Evolutionary conservation across 2,888 invertebrate species (phyloP).

Genomic region (Hypercompe scribonia): DNA sequence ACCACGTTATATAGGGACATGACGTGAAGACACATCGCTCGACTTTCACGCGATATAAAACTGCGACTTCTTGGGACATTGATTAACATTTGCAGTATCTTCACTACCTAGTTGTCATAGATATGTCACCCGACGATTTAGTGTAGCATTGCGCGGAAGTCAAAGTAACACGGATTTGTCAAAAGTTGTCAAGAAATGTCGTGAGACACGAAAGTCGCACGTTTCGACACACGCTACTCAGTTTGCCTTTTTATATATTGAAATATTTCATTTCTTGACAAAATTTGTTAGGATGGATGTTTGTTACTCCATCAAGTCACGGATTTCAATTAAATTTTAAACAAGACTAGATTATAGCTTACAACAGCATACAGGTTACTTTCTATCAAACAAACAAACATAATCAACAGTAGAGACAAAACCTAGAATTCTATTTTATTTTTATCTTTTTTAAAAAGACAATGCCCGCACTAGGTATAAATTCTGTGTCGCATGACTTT

Average conservation of each 20-base stretch:
- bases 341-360: too few species aligned
- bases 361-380: too few species aligned
- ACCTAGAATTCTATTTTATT: too few species aligned
- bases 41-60: not conserved
- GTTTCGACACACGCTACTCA: not conserved
- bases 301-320: too few species aligned
- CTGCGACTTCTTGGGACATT: not conserved
- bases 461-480: too few species aligned
- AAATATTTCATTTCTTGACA: not conserved
- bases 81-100: not conserved
- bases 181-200: not conserved
- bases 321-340: too few species aligned
- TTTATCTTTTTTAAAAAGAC: too few species aligned
- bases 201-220: not conserved
- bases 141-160: too few species aligned
- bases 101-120: not conserved
- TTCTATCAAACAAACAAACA: too few species aligned
- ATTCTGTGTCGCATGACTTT: too few species aligned
- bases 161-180: not conserved
- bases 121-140: not conserved
- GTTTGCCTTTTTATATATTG: not conserved
- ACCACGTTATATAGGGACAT: not conserved
- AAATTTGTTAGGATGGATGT: too few species aligned
- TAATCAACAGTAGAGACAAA: too few species aligned
- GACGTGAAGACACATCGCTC: not conserved